Evolutionary conservation across 2,113 vertebrate species (phyloP), one percentile per base, ranked within the genome.

Genomic region (Parus major): DNA sequence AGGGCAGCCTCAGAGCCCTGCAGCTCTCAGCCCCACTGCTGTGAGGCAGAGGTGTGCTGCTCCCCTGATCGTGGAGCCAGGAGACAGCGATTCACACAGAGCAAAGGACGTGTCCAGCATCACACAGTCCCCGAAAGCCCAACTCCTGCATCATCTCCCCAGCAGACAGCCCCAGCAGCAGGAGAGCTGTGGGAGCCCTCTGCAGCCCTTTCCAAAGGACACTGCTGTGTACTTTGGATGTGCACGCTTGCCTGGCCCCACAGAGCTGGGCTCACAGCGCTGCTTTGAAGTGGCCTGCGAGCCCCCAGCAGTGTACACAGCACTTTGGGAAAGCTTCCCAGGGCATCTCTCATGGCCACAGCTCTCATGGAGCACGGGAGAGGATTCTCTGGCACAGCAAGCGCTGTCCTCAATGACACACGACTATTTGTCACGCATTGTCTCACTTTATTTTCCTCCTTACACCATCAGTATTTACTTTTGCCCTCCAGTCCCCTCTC

Each of bases 241-340:
- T 77, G 52, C 75, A 80, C 3, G 16, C 63, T 9, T 49, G 63
- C 56, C 16, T 70, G 84, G 59, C 10, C 60, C 78, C 42, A 4
- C 23, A 73, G 55, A 80, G 22, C 47, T 20, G 57, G 49, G 52
- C 77, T 89, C 90, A 22, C 44, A 60, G 82, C 7, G 20, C 17
- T 36, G 7, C 94, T 93, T 61, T 85, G 75, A 93, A 95, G 92
- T 3, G 18, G 63, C 31, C 75, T 27, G 65, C 5, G 65, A 92
- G 47, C 49, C 66, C 31, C 59, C 31, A 64, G 65, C 94, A 86
- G 70, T 28, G 75, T 77, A 80, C 79, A 92, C 86, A 63, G 33
- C 42, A 5, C 55, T 80, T 83, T 55, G 81, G 93, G 82, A 94
- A 95, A 77, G 88, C 33, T 49, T 33, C 33, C 50, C 7, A 75